Percentiles rank a stretch among this genome's conserved stretches.
These are phyloP conservation scores for Epiblema foenella DNA, from an alignment of 2,888 invertebrate species.

Conservation along the genomic window DNA sequence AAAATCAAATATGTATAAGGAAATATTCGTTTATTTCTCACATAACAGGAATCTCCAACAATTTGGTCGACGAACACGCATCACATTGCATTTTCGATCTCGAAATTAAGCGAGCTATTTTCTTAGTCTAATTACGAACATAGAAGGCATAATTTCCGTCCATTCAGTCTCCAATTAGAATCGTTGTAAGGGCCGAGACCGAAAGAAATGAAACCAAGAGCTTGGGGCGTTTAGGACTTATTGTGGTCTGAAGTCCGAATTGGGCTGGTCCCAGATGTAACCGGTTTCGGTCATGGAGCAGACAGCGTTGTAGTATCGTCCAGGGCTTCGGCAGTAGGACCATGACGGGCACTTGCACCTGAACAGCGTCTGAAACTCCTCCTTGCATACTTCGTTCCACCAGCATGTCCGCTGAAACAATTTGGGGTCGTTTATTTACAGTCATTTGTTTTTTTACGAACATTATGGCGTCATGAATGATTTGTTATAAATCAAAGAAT, in stretches of 20 bases:
- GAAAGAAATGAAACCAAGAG: conserved; percentile 43
- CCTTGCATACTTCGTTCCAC: conserved; percentile 97
- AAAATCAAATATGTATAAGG: conserved; percentile 61
- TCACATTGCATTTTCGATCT: conserved; percentile 49
- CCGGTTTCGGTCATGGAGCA: conserved; percentile 96
- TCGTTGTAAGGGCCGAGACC: conserved; percentile 62
- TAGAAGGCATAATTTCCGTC: conserved; percentile 77
- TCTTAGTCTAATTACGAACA: conserved; percentile 73
- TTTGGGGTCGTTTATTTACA: not conserved
- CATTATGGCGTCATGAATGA: not conserved
- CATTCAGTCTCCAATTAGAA: conserved; percentile 79
- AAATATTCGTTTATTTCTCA: conserved; percentile 69
- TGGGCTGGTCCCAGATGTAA: conserved; percentile 95
- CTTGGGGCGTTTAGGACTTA: conserved; percentile 50
- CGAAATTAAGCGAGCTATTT: conserved; percentile 45
- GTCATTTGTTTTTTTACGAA: conserved; percentile 5
- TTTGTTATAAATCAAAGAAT: not conserved
- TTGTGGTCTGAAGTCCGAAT: conserved; percentile 77
- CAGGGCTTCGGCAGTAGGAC: conserved; percentile 95
- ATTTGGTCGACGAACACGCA: conserved; percentile 61
- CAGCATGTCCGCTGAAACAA: conserved; percentile 93
- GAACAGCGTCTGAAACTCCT: conserved; percentile 94
- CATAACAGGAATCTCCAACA: conserved; percentile 58
- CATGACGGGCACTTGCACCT: conserved; percentile 95
- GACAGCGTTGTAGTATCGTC: conserved; percentile 94